Conservation (phyloP, 1,140 invertebrate genomes). For the Drosophila baimaii region DNA sequence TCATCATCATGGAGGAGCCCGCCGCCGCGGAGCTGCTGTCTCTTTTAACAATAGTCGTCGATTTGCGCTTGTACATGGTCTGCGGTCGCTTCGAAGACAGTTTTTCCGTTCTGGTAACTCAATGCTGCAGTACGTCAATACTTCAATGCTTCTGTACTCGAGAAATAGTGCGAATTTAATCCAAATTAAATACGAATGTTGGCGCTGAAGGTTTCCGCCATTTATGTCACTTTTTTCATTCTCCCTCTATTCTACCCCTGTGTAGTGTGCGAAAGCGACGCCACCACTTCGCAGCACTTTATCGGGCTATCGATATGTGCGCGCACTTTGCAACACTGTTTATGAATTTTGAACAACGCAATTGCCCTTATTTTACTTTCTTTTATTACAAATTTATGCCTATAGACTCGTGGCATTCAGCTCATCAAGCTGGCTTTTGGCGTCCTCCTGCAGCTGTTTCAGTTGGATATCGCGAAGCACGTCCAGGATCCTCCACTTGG, state of each 20-base stretch:
- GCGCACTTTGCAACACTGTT: conserved; percentile 3
- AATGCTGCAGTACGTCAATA: conserved; percentile 19
- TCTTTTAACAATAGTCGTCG: conserved; percentile 55
- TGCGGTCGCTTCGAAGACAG: conserved; percentile 37
- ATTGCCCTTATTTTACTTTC: not conserved
- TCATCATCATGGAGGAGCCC: conserved; percentile 33
- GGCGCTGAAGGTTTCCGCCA: conserved; percentile 81
- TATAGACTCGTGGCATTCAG: not conserved
- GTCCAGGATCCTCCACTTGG: conserved; percentile 23
- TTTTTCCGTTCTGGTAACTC: conserved; percentile 32
- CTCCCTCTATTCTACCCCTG: conserved; percentile 58
- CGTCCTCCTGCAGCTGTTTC: conserved; percentile 11
- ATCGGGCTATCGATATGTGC: conserved; percentile 38
- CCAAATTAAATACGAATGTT: conserved; percentile 82
- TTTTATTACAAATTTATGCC: not conserved
- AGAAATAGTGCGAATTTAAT: conserved; percentile 51
- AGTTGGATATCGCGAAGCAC: conserved; percentile 37
- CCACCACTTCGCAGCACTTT: conserved; percentile 17
- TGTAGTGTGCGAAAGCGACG: conserved; percentile 46
- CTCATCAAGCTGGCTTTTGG: not conserved
- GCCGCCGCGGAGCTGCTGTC: conserved; percentile 54
- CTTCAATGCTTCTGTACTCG: too few species aligned
- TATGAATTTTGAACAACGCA: not conserved
- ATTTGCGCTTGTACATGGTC: conserved; percentile 75
- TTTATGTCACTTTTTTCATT: conserved; percentile 83